Percentiles rank a stretch among this genome's conserved stretches.
Evolutionary conservation across 1,140 invertebrate genomes (phyloP).

Genomic region (Habropoda laboriosa): DNA sequence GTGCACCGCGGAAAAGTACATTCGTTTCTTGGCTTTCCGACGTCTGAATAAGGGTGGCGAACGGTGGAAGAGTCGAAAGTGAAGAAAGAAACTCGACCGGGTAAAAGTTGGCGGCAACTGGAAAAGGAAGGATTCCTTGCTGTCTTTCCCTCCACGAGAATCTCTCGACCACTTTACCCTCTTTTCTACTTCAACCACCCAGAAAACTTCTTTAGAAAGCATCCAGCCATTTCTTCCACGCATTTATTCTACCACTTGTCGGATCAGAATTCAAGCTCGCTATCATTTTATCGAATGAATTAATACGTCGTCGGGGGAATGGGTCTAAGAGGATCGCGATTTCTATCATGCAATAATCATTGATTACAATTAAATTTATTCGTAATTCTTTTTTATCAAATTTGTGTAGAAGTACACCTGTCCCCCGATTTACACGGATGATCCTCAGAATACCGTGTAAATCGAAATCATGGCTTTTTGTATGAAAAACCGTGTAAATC

Average conservation of each 20-base stretch:
- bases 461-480: too few relatives aligned
- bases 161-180: constrained; percentile 26
- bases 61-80: constrained; percentile 16
- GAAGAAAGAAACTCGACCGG: constrained; percentile 6
- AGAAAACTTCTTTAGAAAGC: neutral
- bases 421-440: too few relatives aligned
- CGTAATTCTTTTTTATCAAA: too few relatives aligned
- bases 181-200: constrained; percentile 8
- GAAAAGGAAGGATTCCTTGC: neutral
- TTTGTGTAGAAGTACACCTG: too few relatives aligned
- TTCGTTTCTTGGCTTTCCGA: constrained; percentile 52
- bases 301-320: neutral
- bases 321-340: neutral
- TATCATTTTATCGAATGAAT: neutral
- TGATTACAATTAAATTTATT: neutral
- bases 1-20: constrained; percentile 55
- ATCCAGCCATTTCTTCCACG: neutral
- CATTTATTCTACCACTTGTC: constrained; percentile 26
- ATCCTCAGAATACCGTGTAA: too few relatives aligned
- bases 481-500: too few relatives aligned
- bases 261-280: neutral
- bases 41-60: constrained; percentile 25
- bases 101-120: neutral
- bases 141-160: neutral
- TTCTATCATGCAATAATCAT: neutral